These are phyloP conservation scores for Panulirus ornatus DNA, from an alignment of 1,140 invertebrate species.

Conservation along the genomic window DNA sequence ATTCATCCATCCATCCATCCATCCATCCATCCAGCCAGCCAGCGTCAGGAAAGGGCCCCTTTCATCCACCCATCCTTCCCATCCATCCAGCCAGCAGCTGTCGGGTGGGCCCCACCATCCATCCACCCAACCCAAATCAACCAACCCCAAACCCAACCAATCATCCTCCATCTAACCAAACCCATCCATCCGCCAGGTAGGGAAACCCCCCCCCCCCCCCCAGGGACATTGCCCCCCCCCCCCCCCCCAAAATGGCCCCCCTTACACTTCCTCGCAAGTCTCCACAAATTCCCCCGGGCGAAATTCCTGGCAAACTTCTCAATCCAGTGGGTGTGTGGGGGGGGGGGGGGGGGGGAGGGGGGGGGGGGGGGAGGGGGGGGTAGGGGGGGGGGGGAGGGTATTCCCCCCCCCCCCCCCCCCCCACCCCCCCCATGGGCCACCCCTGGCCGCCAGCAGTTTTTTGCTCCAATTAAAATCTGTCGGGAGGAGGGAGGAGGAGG, in stretches of 20 bases:
- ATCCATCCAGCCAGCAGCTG: too few relatives aligned
- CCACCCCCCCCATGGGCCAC: background rate
- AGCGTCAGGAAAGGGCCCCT: too few relatives aligned
- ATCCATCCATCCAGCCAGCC: too few relatives aligned
- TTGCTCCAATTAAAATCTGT: background rate
- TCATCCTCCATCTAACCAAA: background rate
- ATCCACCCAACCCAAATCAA: background rate
- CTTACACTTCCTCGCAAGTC: background rate
- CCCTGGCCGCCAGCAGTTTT: background rate
- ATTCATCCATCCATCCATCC: too few relatives aligned
- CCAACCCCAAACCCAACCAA: background rate
- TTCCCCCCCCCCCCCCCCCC: background rate
- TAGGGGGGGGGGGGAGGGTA: background rate
- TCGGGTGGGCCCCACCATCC: too few relatives aligned
- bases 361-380: background rate
- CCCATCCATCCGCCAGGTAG: background rate
- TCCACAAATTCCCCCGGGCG: background rate
- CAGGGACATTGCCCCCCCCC: background rate
- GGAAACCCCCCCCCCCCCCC: too few relatives aligned
- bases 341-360: background rate
- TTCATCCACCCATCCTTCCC: too few relatives aligned
- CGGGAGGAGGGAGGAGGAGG: too few relatives aligned
- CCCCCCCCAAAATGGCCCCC: background rate
- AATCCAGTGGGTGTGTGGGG: background rate
- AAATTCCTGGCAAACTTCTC: slow-evolving; percentile 13